Percentiles rank a stretch among this genome's conserved stretches.
These are phyloP conservation scores for Erethizon dorsatum DNA, from an alignment of 2,797 vertebrate species.

Conservation along the genomic window DNA sequence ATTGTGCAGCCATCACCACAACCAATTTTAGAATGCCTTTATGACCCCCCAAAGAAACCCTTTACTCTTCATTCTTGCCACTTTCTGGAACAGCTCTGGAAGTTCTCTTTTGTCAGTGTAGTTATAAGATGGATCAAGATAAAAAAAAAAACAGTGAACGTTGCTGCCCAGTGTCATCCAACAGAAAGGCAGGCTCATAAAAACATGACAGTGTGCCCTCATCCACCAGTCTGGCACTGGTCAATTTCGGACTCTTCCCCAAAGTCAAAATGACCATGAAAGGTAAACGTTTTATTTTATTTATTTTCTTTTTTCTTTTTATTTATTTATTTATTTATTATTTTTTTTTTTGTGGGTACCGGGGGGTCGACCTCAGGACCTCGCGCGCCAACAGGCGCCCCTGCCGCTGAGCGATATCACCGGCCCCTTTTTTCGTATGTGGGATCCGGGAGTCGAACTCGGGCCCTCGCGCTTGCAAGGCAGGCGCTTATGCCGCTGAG, in stretches of 20 bases:
- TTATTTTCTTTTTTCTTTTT: not conserved
- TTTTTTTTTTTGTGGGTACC: too few relatives aligned
- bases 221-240: not conserved
- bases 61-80: not conserved
- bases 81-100: not conserved
- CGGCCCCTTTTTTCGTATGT: too few relatives aligned
- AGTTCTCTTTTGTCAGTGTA: not conserved
- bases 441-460: too few relatives aligned
- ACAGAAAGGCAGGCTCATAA: not conserved
- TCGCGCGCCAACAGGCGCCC: too few relatives aligned
- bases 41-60: not conserved
- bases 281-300: not conserved
- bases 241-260: not conserved
- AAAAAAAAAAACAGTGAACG: not conserved
- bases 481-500: too few relatives aligned
- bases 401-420: too few relatives aligned
- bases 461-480: too few relatives aligned
- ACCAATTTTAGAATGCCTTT: constrained; percentile 50
- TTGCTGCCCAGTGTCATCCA: not conserved
- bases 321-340: too few relatives aligned
- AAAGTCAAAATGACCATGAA: not conserved
- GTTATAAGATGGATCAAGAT: not conserved
- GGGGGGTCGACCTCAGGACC: too few relatives aligned
- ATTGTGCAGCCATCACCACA: not conserved
- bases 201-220: not conserved